A percentile compares a stretch with the other conserved stretches of the same genome.
phyloP scores from a whole-genome alignment of 2,888 invertebrate species.

The Acanthosepion esculentum region DNA sequence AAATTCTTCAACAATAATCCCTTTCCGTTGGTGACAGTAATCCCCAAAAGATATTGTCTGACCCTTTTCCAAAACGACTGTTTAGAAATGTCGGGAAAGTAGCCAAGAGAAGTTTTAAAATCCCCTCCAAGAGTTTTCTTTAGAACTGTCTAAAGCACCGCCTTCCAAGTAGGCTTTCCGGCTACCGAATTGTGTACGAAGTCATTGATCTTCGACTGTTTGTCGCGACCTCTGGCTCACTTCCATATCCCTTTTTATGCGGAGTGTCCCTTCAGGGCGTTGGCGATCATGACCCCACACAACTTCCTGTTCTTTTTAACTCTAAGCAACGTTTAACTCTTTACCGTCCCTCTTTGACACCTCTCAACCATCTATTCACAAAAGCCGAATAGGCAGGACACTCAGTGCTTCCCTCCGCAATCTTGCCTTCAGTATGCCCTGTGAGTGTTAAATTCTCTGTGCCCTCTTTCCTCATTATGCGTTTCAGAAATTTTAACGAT shows the following conservation, averaged over 20 bases:
- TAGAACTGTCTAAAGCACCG: neutral
- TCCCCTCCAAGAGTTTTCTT: neutral
- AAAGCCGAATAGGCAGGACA: too few species aligned
- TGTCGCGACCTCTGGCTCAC: neutral
- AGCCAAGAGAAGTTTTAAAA: neutral
- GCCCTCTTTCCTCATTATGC: too few species aligned
- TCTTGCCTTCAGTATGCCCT: too few species aligned
- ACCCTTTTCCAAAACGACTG: neutral
- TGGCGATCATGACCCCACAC: too few species aligned
- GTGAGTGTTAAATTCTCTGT: too few species aligned
- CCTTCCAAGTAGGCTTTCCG: neutral
- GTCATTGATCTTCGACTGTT: neutral
- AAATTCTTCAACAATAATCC: neutral
- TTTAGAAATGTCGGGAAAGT: neutral
- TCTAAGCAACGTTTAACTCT: too few species aligned
- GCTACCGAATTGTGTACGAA: neutral
- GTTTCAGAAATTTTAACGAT: too few species aligned
- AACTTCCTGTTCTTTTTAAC: too few species aligned
- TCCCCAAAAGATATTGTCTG: neutral
- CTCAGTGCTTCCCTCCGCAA: too few species aligned
- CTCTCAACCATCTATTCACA: too few species aligned
- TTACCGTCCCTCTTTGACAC: too few species aligned
- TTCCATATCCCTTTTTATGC: neutral
- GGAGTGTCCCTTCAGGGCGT: too few species aligned
- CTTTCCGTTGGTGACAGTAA: neutral